A percentile compares a stretch with the other conserved stretches of the same genome.
Conservation (phyloP, 2,888 invertebrate genomes). For the Drosophila lutescens region DNA sequence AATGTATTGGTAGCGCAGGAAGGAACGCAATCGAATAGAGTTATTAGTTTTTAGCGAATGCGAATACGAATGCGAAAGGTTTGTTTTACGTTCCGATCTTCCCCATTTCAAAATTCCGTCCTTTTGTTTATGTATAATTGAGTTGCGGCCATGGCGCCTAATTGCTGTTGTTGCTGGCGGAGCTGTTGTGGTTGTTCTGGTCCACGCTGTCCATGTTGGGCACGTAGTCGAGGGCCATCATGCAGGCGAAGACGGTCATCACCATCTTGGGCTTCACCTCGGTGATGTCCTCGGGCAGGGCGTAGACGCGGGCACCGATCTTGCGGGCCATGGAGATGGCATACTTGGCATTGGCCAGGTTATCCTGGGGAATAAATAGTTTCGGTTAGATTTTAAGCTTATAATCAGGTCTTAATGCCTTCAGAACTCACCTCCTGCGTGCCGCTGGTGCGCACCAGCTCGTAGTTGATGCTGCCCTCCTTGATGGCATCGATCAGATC, state of each 20-base stretch:
- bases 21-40: conserved; percentile 14
- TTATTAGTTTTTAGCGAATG: conserved; percentile 51
- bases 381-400: too few relatives aligned
- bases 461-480: conserved; percentile 97
- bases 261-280: conserved; percentile 99
- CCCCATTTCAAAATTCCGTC: conserved; percentile 39
- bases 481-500: conserved; percentile 98
- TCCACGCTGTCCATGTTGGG: conserved; percentile 90
- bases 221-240: conserved; percentile 98
- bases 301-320: conserved; percentile 98
- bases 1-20: conserved; percentile 27
- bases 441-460: conserved; percentile 92
- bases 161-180: conserved; percentile 51
- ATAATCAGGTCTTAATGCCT: too few relatives aligned
- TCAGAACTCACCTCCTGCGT: conserved; percentile 89
- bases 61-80: conserved; percentile 15
- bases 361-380: conserved; percentile 87
- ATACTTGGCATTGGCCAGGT: conserved; percentile 98
- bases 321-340: conserved; percentile 99
- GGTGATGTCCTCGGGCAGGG: conserved; percentile 98
- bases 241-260: conserved; percentile 99
- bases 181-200: conserved; percentile 82
- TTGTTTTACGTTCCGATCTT: neutral
- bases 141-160: conserved; percentile 45
- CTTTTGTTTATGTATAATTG: conserved; percentile 46